These are phyloP conservation scores for Python bivittatus DNA, from an alignment of 2,113 vertebrate species.

Conservation along the genomic window DNA sequence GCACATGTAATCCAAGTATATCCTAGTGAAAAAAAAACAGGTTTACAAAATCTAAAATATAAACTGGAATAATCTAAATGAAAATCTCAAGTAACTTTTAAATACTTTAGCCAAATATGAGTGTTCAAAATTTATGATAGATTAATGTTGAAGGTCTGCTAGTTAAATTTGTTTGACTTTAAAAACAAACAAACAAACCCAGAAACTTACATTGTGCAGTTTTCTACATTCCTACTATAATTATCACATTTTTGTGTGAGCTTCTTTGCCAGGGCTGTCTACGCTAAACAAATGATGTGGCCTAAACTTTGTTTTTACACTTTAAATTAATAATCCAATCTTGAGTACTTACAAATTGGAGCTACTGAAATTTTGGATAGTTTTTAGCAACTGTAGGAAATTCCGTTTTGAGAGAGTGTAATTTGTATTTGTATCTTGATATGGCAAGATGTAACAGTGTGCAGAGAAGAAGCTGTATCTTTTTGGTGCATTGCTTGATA, in stretches of 20 bases:
- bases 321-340: background rate
- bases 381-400: background rate
- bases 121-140: background rate
- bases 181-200: background rate
- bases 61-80: background rate
- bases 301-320: background rate
- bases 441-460: background rate
- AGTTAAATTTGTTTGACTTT: background rate
- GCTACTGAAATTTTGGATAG: background rate
- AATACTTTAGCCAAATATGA: background rate
- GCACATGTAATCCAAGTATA: slow-evolving; percentile 14
- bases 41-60: background rate
- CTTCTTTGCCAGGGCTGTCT: background rate
- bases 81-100: background rate
- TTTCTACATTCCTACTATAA: background rate
- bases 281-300: background rate
- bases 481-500: background rate
- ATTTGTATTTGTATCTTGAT: background rate
- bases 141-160: background rate
- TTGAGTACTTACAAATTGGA: background rate
- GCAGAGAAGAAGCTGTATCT: background rate
- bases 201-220: too few relatives aligned
- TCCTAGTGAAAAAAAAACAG: background rate
- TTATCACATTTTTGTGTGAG: background rate
- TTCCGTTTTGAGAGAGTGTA: background rate